Evolutionary conservation across 2,113 vertebrate species (phyloP).

Genomic region (Mohoua ochrocephala): DNA sequence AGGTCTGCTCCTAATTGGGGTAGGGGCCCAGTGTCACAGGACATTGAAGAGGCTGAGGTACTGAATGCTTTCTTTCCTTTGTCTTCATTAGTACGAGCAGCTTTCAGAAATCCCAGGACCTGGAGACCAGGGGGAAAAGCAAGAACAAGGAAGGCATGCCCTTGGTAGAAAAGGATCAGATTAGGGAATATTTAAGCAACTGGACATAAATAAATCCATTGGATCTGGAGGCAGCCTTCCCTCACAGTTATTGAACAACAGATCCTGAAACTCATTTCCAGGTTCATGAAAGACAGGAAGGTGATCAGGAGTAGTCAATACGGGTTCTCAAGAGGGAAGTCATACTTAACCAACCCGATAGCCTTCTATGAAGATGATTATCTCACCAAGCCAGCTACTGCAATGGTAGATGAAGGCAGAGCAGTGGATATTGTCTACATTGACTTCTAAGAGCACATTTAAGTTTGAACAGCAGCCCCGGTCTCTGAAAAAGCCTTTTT

Average conservation of each 20-base stretch:
- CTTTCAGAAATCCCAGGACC: neutral
- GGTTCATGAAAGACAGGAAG: neutral
- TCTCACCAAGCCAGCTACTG: neutral
- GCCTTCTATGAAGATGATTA: neutral
- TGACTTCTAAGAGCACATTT: neutral
- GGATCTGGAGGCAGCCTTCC: neutral
- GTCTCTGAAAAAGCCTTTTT: neutral
- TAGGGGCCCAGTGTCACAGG: neutral
- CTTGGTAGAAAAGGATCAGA: neutral
- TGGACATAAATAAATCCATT: neutral
- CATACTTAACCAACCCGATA: neutral
- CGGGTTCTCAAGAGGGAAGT: neutral
- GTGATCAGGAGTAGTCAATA: neutral
- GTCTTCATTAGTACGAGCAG: neutral
- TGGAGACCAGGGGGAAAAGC: neutral
- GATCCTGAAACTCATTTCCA: neutral
- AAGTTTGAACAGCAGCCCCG: neutral
- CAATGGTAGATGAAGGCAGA: neutral
- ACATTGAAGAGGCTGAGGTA: neutral
- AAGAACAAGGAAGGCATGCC: neutral
- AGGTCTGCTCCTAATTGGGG: neutral
- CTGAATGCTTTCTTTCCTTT: neutral
- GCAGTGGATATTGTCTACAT: neutral
- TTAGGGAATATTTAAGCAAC: neutral
- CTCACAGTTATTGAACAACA: neutral